These are phyloP conservation scores for Pycnonotus jocosus DNA, from an alignment of 2,113 vertebrate species.

Conservation along the genomic window DNA sequence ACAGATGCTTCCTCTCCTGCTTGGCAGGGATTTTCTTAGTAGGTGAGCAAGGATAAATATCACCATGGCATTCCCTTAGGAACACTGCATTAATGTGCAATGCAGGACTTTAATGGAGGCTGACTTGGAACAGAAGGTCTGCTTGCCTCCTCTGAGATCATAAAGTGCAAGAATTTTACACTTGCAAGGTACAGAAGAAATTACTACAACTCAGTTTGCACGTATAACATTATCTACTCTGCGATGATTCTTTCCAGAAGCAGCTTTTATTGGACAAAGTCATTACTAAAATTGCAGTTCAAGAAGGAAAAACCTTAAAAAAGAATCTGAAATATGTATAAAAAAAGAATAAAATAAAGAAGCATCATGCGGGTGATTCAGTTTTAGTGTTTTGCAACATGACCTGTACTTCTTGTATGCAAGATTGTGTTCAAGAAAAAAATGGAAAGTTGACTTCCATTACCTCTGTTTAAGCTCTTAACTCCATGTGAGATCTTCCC, in stretches of 20 bases:
- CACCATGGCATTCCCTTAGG: constrained; percentile 33
- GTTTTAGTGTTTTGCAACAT: not conserved
- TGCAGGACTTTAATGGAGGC: not conserved
- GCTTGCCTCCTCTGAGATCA: not conserved
- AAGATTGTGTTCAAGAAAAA: not conserved
- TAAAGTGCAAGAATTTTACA: not conserved
- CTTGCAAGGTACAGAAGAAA: not conserved
- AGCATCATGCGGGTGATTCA: not conserved
- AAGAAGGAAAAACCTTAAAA: not conserved
- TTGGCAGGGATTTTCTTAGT: constrained; percentile 39
- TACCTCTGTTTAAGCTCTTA: not conserved
- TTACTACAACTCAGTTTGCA: not conserved
- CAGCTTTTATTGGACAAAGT: not conserved
- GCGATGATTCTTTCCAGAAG: not conserved
- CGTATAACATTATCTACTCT: not conserved
- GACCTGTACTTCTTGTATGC: not conserved
- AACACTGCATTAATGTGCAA: not conserved
- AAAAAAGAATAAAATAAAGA: not conserved
- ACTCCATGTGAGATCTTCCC: not conserved
- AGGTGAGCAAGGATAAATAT: constrained; percentile 21
- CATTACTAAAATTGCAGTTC: not conserved
- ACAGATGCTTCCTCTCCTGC: constrained; percentile 28
- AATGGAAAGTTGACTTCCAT: not conserved
- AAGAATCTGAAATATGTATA: not conserved
- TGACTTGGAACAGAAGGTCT: not conserved